These are phyloP conservation scores for Drosophila picticornis DNA, from an alignment of 2,888 invertebrate genomes.

Conservation along the genomic window DNA sequence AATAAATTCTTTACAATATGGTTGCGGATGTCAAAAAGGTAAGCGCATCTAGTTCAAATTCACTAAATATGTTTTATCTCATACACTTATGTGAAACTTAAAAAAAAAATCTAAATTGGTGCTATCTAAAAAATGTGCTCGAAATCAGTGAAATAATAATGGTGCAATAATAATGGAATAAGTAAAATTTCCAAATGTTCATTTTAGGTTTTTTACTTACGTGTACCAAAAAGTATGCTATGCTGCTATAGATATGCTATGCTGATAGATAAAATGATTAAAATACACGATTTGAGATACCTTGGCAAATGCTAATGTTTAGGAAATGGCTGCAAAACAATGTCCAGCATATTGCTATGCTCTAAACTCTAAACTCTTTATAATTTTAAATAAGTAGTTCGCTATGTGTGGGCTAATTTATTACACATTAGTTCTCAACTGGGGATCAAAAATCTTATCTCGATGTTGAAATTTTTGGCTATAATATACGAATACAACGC, in stretches of 20 bases:
- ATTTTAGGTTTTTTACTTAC: not conserved
- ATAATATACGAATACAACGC: slow-evolving; percentile 19
- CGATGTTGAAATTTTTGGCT: slow-evolving; percentile 15
- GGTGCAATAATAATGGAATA: not conserved
- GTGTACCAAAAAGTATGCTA: slow-evolving; percentile 53
- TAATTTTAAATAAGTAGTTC: slow-evolving; percentile 8
- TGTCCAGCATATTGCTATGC: not conserved
- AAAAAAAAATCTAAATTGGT: not conserved
- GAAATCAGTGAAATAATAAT: too few relatives aligned
- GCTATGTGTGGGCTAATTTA: slow-evolving; percentile 16
- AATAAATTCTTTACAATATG: slow-evolving; percentile 27
- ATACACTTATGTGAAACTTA: not conserved
- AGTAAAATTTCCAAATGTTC: not conserved
- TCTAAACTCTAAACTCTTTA: not conserved
- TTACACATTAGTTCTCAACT: slow-evolving; percentile 2
- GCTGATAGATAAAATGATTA: not conserved
- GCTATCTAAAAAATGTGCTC: not conserved
- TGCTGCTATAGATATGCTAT: not conserved
- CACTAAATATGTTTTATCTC: not conserved
- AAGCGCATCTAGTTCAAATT: not conserved
- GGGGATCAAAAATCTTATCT: slow-evolving; percentile 36
- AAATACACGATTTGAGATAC: not conserved
- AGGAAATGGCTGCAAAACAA: not conserved
- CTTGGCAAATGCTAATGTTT: not conserved
- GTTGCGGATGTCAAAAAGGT: slow-evolving; percentile 68